Evolutionary conservation across 2,797 vertebrate species (phyloP).

Genomic region (Ammospiza maritima): DNA sequence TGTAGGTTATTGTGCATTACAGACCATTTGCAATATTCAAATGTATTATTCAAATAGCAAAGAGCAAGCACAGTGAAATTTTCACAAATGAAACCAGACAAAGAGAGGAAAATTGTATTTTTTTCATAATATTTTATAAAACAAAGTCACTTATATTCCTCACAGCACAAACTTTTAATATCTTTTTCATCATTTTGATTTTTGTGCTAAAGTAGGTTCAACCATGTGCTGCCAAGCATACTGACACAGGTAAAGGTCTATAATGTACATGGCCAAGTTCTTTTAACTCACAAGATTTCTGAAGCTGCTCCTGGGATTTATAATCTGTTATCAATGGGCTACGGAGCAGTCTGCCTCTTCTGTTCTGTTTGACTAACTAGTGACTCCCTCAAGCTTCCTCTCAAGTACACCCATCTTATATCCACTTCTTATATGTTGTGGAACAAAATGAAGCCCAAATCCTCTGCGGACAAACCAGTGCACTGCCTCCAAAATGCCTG

Average conservation of each 20-base stretch:
- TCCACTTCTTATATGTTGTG: background rate
- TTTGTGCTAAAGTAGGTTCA: background rate
- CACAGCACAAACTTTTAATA: background rate
- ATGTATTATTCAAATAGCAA: background rate
- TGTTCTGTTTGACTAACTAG: background rate
- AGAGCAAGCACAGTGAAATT: background rate
- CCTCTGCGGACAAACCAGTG: background rate
- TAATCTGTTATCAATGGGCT: background rate
- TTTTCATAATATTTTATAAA: background rate
- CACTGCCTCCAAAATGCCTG: background rate
- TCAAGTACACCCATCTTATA: background rate
- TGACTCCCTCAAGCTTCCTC: background rate
- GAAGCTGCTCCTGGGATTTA: background rate
- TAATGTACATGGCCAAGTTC: background rate
- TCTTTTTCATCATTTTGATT: background rate
- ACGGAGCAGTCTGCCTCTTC: background rate
- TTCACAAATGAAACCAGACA: background rate
- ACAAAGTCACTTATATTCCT: background rate
- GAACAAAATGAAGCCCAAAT: background rate
- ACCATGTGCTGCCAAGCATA: background rate
- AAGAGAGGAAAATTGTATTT: background rate
- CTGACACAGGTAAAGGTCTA: background rate
- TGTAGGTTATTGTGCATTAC: background rate
- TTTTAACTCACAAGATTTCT: background rate
- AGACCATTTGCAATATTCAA: background rate